phyloP scores from a whole-genome alignment of 53 echinoderm and acorn worm genomes.

The Echinometra lucunter region DNA sequence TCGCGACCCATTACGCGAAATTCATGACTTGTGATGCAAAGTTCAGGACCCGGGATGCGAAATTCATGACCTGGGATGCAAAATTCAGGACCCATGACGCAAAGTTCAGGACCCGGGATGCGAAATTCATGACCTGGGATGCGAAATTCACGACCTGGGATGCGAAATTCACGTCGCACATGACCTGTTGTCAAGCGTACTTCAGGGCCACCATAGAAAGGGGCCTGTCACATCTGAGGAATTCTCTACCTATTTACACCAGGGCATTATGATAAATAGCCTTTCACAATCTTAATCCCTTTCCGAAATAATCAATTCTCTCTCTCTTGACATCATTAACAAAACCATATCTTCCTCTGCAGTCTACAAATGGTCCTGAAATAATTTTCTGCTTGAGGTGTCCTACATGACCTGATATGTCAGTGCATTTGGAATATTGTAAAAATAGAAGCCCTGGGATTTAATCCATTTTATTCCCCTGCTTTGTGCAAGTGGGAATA shows the following conservation, averaged over 20 bases:
- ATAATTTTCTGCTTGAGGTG: not conserved
- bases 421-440: constrained; percentile 3
- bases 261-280: not conserved
- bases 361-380: constrained; percentile 1
- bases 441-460: constrained; percentile 26
- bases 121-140: no score
- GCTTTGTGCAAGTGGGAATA: not conserved
- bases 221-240: not conserved
- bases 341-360: not conserved
- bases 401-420: not conserved
- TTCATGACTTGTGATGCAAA: no score
- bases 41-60: no score
- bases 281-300: constrained; percentile 38
- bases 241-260: not conserved
- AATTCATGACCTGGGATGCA: no score
- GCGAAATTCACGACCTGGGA: no score
- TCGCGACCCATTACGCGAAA: no score
- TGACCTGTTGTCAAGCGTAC: no score
- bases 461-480: constrained; percentile 38
- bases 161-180: no score
- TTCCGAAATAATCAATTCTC: constrained; percentile 1
- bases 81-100: no score
- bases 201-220: no score
- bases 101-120: no score
- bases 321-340: not conserved